Conservation (phyloP, 2,888 invertebrate genomes). For the Eupsilia transversa region DNA sequence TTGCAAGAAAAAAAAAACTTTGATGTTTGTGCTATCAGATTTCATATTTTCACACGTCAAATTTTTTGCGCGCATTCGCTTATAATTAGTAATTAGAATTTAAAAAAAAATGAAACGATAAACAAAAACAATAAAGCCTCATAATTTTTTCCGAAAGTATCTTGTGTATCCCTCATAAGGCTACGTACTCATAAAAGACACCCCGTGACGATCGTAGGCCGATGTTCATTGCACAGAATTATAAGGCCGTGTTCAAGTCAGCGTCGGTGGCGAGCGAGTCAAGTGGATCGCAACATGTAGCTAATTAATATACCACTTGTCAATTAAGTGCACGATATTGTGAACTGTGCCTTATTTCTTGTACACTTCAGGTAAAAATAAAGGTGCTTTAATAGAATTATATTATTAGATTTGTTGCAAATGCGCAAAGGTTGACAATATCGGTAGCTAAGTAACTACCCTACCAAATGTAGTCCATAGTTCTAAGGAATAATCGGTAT, state of each 20-base stretch:
- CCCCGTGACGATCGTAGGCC: conserved; percentile 72
- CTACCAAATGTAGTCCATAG: neutral
- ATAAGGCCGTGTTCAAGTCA: conserved; percentile 66
- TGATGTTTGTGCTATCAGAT: conserved; percentile 52
- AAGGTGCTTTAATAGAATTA: conserved; percentile 11
- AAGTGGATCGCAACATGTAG: conserved; percentile 65
- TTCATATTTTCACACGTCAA: conserved; percentile 28
- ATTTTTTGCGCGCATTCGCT: conserved; percentile 1
- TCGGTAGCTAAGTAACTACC: neutral
- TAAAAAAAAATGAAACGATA: neutral
- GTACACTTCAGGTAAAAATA: conserved; percentile 29
- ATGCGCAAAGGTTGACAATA: neutral
- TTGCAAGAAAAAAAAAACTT: neutral
- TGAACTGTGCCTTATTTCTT: conserved; percentile 56
- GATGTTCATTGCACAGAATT: conserved; percentile 69
- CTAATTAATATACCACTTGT: conserved; percentile 71
- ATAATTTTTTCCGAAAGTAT: neutral
- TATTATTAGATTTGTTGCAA: conserved; percentile 1
- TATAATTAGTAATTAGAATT: too few relatives aligned
- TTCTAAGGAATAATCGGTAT: neutral
- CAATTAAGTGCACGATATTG: conserved; percentile 65
- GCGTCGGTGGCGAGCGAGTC: conserved; percentile 66
- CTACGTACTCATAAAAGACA: conserved; percentile 63
- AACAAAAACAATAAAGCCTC: neutral
- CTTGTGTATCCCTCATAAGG: conserved; percentile 52